Base-by-base conservation (phyloP, 2,888 invertebrate species). In the Barypeithes pellucidus region DNA sequence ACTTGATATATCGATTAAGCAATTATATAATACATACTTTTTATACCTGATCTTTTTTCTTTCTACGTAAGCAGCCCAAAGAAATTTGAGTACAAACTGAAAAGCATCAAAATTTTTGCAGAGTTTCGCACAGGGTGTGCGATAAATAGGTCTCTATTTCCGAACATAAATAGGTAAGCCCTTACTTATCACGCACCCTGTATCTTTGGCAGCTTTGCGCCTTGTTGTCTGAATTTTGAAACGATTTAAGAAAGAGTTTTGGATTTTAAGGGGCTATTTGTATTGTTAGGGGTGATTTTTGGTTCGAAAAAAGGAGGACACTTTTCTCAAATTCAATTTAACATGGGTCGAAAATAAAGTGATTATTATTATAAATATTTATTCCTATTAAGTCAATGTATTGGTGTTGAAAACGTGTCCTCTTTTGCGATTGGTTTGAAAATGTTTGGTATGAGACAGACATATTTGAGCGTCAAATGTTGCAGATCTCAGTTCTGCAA, bases 401-500 rank as follows among this genome's bases (percentile, higher is more conserved):
- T 52, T 29, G 29, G 11, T 2, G 11, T 54, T 33, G 18, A 16
- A 65, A 65, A 71, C 59, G 57, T 70, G 71, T 59, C 71, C 71
- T 71, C 65, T 70, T 57, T 57, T 33, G 11, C 18, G 36, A 63
- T 45, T 62, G 54, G 57, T 70, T 33, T 43, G 52, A 54, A 54
- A 29, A 20, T 60, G 67, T 62, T 69, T 69, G 62, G 54, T 54
- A 68, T 59, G 59, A 52, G 33, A 66, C 73, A 73, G 69, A 70
- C 70, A 66, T n/a, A n/a, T 73, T 69, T 60, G 66, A 61, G 69
- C 73, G 69, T 71, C 61, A 12, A 36, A 52, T 52, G 71, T 74
- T 74, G 74, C 74, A 74, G 74, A 74, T 74, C 74, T 70, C 74
- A 70, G 29, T 65, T 74, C 74, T 74, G 74, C 74, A 71, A 73